These are phyloP conservation scores for Rousettus madagascariensis DNA, from an alignment of 2,797 vertebrate species.

Conservation along the genomic window DNA sequence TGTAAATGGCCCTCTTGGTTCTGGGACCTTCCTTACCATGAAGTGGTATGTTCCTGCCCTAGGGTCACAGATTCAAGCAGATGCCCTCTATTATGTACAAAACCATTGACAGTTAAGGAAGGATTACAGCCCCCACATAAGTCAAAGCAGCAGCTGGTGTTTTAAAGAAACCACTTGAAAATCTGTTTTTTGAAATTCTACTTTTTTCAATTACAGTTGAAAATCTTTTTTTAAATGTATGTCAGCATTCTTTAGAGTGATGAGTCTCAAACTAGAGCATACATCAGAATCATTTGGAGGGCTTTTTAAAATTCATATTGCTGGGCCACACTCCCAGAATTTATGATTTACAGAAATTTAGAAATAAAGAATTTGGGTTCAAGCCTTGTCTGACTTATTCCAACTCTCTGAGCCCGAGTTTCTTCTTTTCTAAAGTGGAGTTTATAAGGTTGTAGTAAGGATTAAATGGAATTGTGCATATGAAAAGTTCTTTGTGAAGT, in stretches of 20 bases:
- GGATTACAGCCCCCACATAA: background rate
- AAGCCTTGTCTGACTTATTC: constrained; percentile 9
- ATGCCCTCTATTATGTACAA: background rate
- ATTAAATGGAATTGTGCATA: background rate
- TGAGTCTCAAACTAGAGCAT: background rate
- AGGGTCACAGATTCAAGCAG: background rate
- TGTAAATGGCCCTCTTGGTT: background rate
- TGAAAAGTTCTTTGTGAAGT: constrained; percentile 33
- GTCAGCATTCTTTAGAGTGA: background rate
- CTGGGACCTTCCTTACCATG: background rate
- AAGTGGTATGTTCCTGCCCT: background rate
- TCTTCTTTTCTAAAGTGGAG: constrained; percentile 20
- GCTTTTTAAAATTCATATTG: background rate
- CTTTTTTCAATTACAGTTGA: background rate
- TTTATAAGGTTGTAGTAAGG: background rate
- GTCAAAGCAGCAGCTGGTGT: constrained; percentile 10
- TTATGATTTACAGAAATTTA: constrained; percentile 30
- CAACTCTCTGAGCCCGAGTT: background rate
- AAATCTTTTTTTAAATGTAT: constrained; percentile 18
- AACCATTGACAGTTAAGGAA: constrained; percentile 30
- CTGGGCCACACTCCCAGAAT: background rate
- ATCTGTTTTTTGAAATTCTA: background rate
- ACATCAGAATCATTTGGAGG: background rate
- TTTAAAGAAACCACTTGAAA: constrained; percentile 33
- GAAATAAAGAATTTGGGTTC: background rate